phyloP scores from a whole-genome alignment of 2,888 invertebrate genomes.

The Oscheius myriophilus region DNA sequence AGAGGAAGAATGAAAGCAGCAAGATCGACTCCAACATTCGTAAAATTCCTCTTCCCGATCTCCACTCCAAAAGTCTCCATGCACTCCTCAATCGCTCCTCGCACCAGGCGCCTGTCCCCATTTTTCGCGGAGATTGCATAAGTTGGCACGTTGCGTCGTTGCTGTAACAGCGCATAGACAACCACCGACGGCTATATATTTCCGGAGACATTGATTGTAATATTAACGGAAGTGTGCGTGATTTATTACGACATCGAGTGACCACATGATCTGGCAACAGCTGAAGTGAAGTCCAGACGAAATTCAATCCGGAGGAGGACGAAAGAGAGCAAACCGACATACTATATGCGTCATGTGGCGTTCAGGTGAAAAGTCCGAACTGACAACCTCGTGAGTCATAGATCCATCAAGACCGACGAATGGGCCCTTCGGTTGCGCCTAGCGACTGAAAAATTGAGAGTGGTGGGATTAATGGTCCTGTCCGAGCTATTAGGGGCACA shows the following conservation, averaged over 20 bases:
- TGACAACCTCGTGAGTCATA: slow-evolving; percentile 23
- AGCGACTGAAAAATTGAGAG: background rate
- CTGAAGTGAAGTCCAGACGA: background rate
- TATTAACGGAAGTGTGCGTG: slow-evolving; percentile 27
- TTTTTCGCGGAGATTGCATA: slow-evolving; percentile 20
- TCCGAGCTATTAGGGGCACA: background rate
- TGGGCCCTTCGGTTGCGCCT: background rate
- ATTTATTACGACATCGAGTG: slow-evolving; percentile 25
- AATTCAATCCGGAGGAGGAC: background rate
- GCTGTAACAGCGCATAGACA: slow-evolving; percentile 27
- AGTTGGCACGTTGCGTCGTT: slow-evolving; percentile 18
- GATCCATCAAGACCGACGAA: slow-evolving; percentile 21
- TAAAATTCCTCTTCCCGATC: no score
- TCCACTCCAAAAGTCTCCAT: no score
- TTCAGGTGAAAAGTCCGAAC: slow-evolving; percentile 18
- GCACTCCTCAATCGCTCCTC: no score
- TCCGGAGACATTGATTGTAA: slow-evolving; percentile 29
- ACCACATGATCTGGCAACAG: slow-evolving; percentile 24
- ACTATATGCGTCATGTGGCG: slow-evolving; percentile 27
- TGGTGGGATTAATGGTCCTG: background rate
- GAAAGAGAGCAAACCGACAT: slow-evolving; percentile 1
- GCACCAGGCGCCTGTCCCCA: background rate
- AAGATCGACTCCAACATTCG: no score
- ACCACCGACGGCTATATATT: slow-evolving; percentile 19
- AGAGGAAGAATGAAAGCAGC: no score